Conservation (phyloP, 2,113 vertebrate species). For the Cromileptes altivelis region DNA sequence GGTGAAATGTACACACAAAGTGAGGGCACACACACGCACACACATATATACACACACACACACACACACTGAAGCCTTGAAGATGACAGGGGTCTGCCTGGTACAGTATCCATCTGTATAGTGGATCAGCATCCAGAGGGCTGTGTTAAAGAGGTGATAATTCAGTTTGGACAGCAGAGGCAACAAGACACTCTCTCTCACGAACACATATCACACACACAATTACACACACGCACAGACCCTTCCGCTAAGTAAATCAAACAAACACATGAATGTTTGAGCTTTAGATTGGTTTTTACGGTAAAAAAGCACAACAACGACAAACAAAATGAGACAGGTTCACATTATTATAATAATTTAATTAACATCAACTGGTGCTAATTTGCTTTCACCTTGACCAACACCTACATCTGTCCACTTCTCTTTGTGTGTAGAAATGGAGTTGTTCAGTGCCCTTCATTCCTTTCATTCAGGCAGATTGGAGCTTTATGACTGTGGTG, state of each 20-base stretch:
- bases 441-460: neutral
- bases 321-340: neutral
- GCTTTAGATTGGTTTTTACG: neutral
- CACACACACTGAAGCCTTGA: neutral
- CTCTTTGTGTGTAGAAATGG: neutral
- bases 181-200: neutral
- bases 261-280: neutral
- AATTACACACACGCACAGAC: neutral
- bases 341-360: neutral
- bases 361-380: no score
- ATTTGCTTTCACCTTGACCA: neutral
- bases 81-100: neutral
- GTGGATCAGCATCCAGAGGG: neutral
- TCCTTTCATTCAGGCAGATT: neutral
- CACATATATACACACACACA: no score
- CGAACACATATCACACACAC: neutral
- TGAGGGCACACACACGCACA: no score
- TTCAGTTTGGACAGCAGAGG: neutral
- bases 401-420: neutral
- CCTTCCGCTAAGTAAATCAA: neutral
- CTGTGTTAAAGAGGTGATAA: neutral
- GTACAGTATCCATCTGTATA: neutral
- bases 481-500: neutral
- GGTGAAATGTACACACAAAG: neutral
- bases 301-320: neutral